Percentiles rank a stretch among this genome's conserved stretches.
Conservation (phyloP, 2,113 vertebrate species). For the Nothocercus nigrocapillus region DNA sequence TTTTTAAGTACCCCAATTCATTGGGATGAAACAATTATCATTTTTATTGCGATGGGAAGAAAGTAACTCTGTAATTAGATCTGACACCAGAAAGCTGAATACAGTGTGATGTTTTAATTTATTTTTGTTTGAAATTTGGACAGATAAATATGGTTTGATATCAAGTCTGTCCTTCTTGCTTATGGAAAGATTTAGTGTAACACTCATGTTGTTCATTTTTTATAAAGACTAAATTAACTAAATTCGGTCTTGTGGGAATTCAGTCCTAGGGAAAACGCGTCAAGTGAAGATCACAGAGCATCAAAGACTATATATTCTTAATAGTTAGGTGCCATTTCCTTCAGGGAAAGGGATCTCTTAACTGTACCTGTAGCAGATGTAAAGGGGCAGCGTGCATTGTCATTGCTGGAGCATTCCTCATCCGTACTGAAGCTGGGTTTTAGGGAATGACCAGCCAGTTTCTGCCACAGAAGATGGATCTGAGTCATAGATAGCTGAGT, state of each 20-base stretch:
- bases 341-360: neutral
- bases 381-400: neutral
- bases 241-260: neutral
- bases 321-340: neutral
- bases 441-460: neutral
- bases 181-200: neutral
- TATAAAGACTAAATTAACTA: neutral
- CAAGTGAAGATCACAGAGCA: neutral
- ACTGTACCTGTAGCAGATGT: fast-evolving
- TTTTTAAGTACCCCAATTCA: conserved; percentile 57
- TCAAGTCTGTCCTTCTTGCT: neutral
- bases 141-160: neutral
- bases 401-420: neutral
- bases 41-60: conserved; percentile 55
- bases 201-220: neutral
- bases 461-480: neutral
- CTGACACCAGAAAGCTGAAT: conserved; percentile 30
- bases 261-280: fast-evolving
- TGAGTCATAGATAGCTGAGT: neutral
- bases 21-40: conserved; percentile 34
- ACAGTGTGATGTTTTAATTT: neutral
- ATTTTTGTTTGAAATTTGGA: neutral
- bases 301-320: fast-evolving
- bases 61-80: conserved; percentile 35
- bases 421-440: fast-evolving